A percentile compares a stretch with the other conserved stretches of the same genome.
Evolutionary conservation across 1,140 invertebrate genomes (phyloP).

Genomic region (Drosophila guanche): DNA sequence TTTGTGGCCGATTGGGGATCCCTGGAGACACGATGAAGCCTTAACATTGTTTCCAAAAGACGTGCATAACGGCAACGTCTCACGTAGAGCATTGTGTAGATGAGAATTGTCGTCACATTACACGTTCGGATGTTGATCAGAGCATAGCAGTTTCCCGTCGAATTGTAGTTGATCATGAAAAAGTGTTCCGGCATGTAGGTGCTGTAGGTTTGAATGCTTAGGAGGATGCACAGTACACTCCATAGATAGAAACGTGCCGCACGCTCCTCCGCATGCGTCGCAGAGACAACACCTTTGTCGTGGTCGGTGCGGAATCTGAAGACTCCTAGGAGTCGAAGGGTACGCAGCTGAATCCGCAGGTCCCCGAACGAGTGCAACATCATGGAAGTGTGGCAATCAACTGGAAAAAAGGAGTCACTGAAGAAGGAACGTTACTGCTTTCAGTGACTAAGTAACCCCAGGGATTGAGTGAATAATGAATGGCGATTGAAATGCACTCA

Average conservation of each 20-base stretch:
- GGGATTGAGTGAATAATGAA: too few relatives aligned
- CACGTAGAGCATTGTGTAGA: slow-evolving; percentile 22
- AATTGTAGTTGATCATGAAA: slow-evolving; percentile 23
- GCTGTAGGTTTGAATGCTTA: slow-evolving; percentile 5
- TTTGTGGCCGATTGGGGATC: too few relatives aligned
- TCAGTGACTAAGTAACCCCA: too few relatives aligned
- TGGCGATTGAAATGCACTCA: neutral
- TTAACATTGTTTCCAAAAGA: slow-evolving; percentile 16
- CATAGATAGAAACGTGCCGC: neutral
- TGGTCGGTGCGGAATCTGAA: slow-evolving; percentile 19
- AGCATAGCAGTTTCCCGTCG: slow-evolving; percentile 26
- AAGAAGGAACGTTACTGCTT: neutral
- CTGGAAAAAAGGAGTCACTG: slow-evolving; percentile 8
- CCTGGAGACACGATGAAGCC: neutral
- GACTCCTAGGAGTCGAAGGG: slow-evolving; percentile 13
- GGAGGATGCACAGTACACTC: neutral
- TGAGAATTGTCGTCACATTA: slow-evolving; percentile 3
- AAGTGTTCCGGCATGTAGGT: slow-evolving; percentile 9
- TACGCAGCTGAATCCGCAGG: slow-evolving; percentile 19
- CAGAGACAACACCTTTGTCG: slow-evolving; percentile 4
- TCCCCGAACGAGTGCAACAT: slow-evolving; percentile 28
- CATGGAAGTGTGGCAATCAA: slow-evolving; percentile 4
- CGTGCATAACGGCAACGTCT: slow-evolving; percentile 11
- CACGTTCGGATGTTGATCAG: slow-evolving; percentile 17
- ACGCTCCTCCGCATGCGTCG: neutral